These are phyloP conservation scores for Cygnus olor DNA, from an alignment of 2,797 vertebrate species.

Conservation along the genomic window DNA sequence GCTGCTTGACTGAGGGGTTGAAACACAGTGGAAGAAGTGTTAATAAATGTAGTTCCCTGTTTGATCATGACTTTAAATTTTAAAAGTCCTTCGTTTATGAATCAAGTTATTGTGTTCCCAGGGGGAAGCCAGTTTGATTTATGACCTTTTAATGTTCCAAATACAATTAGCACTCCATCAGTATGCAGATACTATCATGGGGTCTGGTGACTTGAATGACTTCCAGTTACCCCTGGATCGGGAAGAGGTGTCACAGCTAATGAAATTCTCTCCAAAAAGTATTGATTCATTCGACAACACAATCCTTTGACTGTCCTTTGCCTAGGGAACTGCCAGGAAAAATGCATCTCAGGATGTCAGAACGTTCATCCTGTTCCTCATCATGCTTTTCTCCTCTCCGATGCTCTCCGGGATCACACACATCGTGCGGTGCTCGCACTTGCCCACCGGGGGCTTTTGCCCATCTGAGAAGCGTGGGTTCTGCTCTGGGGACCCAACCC, in stretches of 20 bases:
- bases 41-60: constrained; percentile 58
- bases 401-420: neutral
- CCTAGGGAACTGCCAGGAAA: constrained; percentile 44
- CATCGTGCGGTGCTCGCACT: fast-evolving
- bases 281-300: constrained; percentile 72
- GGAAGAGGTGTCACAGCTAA: constrained; percentile 70
- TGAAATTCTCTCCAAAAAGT: constrained; percentile 77
- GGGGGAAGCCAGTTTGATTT: constrained; percentile 51
- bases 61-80: constrained; percentile 66
- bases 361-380: constrained; percentile 45
- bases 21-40: constrained; percentile 50
- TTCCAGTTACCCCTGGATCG: constrained; percentile 68
- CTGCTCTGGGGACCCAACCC: neutral
- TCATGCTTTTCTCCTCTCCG: constrained; percentile 8
- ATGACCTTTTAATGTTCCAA: constrained; percentile 64
- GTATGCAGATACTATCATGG: constrained; percentile 52
- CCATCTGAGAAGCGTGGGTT: neutral
- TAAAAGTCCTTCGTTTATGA: constrained; percentile 47
- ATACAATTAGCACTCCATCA: constrained; percentile 57
- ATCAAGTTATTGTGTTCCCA: constrained; percentile 55
- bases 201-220: constrained; percentile 72
- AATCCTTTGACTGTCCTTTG: constrained; percentile 68
- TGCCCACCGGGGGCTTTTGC: neutral
- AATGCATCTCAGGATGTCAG: constrained; percentile 35
- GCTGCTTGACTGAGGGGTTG: constrained; percentile 60